Percentiles rank a stretch among this genome's conserved stretches.
Evolutionary conservation across 2,113 vertebrate genomes (phyloP).

Genomic region (Ifrita kowaldi): DNA sequence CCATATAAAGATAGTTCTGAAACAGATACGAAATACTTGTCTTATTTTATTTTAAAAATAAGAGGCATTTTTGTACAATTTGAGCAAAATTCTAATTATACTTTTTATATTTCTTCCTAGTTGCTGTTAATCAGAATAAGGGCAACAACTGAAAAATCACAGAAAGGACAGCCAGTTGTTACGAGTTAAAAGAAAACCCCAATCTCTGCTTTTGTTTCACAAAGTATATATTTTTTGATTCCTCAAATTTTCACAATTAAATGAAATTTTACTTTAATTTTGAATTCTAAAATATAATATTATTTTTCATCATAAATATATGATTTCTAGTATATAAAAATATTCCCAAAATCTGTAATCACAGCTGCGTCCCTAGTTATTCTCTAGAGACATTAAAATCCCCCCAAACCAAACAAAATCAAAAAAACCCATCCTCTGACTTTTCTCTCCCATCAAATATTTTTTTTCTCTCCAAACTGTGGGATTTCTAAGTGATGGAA

Average conservation of each 20-base stretch:
- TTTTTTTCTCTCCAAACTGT: not conserved
- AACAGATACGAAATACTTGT: not conserved
- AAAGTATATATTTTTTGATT: not conserved
- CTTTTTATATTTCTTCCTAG: not conserved
- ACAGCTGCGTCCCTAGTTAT: not conserved
- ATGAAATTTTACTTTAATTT: not conserved
- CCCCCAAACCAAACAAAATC: rapidly evolving
- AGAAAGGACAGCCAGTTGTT: not conserved
- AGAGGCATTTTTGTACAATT: not conserved
- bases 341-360: not conserved
- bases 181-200: not conserved
- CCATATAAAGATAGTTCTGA: not conserved
- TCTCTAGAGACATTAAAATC: not conserved
- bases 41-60: not conserved
- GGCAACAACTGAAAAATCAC: not conserved
- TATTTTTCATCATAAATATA: not conserved
- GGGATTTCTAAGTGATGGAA: not conserved
- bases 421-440: rapidly evolving
- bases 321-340: not conserved
- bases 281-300: not conserved
- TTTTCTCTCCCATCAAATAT: not conserved
- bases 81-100: not conserved
- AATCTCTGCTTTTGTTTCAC: not conserved
- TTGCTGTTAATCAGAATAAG: not conserved
- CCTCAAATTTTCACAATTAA: not conserved